These are phyloP conservation scores for Noctua fimbriata DNA, from an alignment of 2,888 invertebrate genomes.

Conservation along the genomic window DNA sequence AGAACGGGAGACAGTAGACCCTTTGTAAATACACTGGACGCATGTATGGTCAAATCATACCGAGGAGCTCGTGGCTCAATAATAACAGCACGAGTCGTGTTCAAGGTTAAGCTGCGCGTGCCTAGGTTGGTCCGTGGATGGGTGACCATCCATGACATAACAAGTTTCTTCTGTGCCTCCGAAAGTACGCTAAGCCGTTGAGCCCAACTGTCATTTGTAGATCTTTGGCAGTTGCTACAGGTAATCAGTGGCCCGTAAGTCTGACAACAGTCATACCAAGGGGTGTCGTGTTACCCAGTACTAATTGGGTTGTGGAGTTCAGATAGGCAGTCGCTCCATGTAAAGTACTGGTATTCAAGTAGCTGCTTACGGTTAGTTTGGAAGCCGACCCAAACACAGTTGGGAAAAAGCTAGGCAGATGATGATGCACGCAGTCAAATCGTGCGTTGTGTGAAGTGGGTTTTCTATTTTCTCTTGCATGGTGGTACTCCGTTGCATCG, in stretches of 20 bases:
- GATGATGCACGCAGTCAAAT: background rate
- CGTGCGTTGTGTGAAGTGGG: background rate
- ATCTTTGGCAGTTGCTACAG: background rate
- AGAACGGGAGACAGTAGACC: slow-evolving; percentile 2
- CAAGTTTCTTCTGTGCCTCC: background rate
- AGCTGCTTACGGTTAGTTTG: background rate
- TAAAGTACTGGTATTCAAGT: background rate
- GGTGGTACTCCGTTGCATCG: slow-evolving; percentile 9
- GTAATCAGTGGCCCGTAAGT: background rate
- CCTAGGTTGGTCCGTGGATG: background rate
- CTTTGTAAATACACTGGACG: background rate
- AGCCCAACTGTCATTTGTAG: background rate
- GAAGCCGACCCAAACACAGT: background rate
- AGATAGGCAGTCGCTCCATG: background rate
- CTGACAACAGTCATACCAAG: background rate
- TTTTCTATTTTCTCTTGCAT: slow-evolving; percentile 29
- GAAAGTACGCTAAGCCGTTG: background rate
- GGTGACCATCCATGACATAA: background rate
- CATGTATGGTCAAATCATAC: background rate
- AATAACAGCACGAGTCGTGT: background rate
- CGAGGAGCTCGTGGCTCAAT: background rate
- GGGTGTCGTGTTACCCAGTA: too few species aligned
- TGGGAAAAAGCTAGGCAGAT: background rate
- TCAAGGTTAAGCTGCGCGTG: background rate
- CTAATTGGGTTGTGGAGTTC: background rate